Percentiles rank a stretch among this genome's conserved stretches.
These are phyloP conservation scores for Staurois parvus DNA, from an alignment of 2,797 vertebrate species.

Conservation along the genomic window DNA sequence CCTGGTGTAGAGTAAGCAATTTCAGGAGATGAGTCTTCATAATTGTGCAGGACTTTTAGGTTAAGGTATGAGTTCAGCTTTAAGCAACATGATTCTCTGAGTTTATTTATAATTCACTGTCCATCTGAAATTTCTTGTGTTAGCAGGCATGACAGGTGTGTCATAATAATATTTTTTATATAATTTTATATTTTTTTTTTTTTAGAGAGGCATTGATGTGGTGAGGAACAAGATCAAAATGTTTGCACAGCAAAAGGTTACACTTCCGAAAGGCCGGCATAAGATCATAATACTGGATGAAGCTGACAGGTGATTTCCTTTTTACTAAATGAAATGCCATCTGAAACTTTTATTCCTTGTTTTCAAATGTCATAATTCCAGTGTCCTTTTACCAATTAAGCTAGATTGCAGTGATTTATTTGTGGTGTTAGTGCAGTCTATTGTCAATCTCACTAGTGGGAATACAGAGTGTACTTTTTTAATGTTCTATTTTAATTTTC, in stretches of 20 bases:
- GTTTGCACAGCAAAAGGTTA: slow-evolving; percentile 98
- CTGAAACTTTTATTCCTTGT: too few species aligned
- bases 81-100: too few species aligned
- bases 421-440: too few species aligned
- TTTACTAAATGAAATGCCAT: background rate
- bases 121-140: too few species aligned
- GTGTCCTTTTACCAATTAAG: background rate
- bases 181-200: background rate
- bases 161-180: background rate
- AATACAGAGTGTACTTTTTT: background rate
- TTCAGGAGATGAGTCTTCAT: too few species aligned
- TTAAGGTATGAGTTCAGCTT: too few species aligned
- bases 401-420: background rate
- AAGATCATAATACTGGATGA: slow-evolving; percentile 98
- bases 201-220: slow-evolving; percentile 92
- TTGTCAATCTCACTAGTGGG: background rate
- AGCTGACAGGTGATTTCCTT: slow-evolving; percentile 87
- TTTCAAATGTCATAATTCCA: background rate
- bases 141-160: too few species aligned
- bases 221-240: slow-evolving; percentile 99
- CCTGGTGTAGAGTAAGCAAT: too few species aligned
- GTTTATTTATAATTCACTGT: too few species aligned
- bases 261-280: slow-evolving; percentile 92
- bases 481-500: background rate
- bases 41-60: too few species aligned